Conservation (phyloP, 1,140 invertebrate species). For the Centruroides sculpturatus region DNA sequence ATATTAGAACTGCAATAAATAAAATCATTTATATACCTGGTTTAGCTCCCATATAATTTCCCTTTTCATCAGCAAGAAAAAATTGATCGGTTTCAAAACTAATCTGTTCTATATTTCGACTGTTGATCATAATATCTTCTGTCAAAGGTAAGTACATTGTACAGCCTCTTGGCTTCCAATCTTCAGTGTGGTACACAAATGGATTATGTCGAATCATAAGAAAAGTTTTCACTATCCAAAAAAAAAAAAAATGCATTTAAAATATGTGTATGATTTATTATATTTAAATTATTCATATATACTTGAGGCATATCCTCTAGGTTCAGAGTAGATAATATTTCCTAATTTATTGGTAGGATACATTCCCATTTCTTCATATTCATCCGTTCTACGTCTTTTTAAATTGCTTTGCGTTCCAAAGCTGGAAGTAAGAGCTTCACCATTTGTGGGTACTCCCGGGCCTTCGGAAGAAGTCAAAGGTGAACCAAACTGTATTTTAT, state of each 20-base stretch:
- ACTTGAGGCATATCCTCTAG: conserved; percentile 5
- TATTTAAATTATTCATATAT: neutral
- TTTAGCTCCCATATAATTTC: conserved; percentile 26
- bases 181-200: conserved; percentile 25
- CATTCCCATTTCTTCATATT: conserved; percentile 10
- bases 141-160: conserved; percentile 25
- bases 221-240: conserved; percentile 11
- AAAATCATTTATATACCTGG: conserved; percentile 18
- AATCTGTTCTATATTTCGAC: conserved; percentile 27
- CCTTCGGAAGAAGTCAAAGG: conserved; percentile 6
- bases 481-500: conserved; percentile 4
- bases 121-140: conserved; percentile 26
- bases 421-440: conserved; percentile 1
- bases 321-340: conserved; percentile 9
- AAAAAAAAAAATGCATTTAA: no score
- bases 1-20: neutral
- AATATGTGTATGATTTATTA: no score
- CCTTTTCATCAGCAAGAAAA: conserved; percentile 25
- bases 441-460: conserved; percentile 7
- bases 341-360: conserved; percentile 6
- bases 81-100: conserved; percentile 25
- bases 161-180: conserved; percentile 26
- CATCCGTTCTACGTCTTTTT: conserved; percentile 11
- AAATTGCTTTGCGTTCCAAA: conserved; percentile 5
- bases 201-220: conserved; percentile 20